Evolutionary conservation across 2,113 vertebrate genomes (phyloP), one percentile per base, ranked within the genome.

Genomic region (Halichoerus grypus): DNA sequence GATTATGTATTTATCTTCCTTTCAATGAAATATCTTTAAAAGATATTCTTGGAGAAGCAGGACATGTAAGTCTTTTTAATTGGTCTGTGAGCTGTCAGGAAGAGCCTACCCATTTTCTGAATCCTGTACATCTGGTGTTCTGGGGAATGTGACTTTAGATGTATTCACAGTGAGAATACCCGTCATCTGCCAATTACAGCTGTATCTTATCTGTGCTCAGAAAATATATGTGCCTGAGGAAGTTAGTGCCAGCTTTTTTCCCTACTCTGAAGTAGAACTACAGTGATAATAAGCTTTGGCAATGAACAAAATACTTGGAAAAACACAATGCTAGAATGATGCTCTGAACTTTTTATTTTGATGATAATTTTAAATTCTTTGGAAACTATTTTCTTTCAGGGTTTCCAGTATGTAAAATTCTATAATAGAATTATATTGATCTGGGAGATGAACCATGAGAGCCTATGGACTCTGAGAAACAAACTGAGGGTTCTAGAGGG

Each of bases 311-410:
- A 59, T 93, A 85, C 18, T 46, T 88, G 18, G 22, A 36, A 88
- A 92, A 85, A 4, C 26, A 0, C 15, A 79, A 67, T 51, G 18
- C 7, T 67, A 51, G 49, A 16, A 14, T 42, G 79, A n/a, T 53
- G 4, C 36, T 33, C 36, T 93, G 14, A 49, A 92, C 2, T 91
- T 97, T 95, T 51, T 16, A 84, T 65, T 76, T 94, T 92, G 76
- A 88, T 42, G 87, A 69, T 42, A 93, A 61, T 83, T 81, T 94
- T 26, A 89, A 79, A 82, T 92, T 28, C 53, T 88, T 61, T 84
- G 19, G 84, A 46, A 76, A 1, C 26, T 36, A 81, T 87, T 74
- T 97, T 88, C n/a, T 81, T 77, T 93, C n/a, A 61, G 33, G 82
- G 33, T 74, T 53, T 84, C 6, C 49, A 86, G 24, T 19, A 49